Conservation (phyloP, 1,140 invertebrate genomes). For the Cherax quadricarinatus region DNA sequence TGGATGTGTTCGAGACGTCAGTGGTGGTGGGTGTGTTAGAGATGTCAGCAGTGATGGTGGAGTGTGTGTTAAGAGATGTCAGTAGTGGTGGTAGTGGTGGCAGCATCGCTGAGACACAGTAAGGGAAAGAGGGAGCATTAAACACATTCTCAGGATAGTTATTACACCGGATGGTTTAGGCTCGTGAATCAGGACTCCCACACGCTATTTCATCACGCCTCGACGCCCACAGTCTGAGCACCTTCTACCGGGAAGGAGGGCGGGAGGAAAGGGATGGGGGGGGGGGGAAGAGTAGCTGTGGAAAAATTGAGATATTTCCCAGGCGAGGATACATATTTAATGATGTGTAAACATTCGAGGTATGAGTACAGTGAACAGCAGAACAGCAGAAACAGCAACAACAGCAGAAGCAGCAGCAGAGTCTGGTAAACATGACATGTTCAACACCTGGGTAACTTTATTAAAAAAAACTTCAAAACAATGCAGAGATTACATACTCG, state of each 20-base stretch:
- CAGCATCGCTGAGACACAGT: not conserved
- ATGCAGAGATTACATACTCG: no score
- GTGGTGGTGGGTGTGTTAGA: not conserved
- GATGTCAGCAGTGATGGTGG: not conserved
- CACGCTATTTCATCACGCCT: not conserved
- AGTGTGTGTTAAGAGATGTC: no score
- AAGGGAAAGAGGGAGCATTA: not conserved
- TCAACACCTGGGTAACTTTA: no score
- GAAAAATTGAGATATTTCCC: slow-evolving; percentile 52
- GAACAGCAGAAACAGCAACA: no score
- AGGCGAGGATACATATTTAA: slow-evolving; percentile 62
- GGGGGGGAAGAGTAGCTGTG: not conserved
- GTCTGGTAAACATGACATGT: no score
- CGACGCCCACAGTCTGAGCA: not conserved
- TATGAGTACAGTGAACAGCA: slow-evolving; percentile 33
- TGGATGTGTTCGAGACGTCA: no score
- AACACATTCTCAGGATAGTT: not conserved
- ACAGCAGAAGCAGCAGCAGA: no score
- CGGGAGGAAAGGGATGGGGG: no score
- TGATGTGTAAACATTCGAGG: slow-evolving; percentile 63
- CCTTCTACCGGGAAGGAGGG: not conserved
- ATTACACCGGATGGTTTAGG: slow-evolving; percentile 24
- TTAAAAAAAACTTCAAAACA: no score
- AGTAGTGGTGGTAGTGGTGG: not conserved
- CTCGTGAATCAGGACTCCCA: slow-evolving; percentile 34